Percentiles rank a stretch among this genome's conserved stretches.
phyloP scores from a whole-genome alignment of 1,140 invertebrate species.

The Drepana arcuata region DNA sequence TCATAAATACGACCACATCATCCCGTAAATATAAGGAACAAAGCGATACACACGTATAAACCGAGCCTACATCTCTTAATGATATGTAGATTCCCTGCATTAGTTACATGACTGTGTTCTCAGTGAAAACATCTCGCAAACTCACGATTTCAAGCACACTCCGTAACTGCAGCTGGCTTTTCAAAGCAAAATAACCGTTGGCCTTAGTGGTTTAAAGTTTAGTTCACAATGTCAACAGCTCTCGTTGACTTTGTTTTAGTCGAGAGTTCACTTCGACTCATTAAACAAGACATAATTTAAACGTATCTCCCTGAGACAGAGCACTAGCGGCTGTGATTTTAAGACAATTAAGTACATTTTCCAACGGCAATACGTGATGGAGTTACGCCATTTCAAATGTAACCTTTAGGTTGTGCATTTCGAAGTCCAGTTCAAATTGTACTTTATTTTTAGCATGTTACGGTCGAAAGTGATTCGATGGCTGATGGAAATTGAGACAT shows the following conservation, averaged over 20 bases:
- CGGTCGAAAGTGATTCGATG: conserved; percentile 24
- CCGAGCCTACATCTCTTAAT: conserved; percentile 68
- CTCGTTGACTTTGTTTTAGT: conserved; percentile 20
- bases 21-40: conserved; percentile 66
- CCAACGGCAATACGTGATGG: conserved; percentile 6
- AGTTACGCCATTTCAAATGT: conserved; percentile 30
- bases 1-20: conserved; percentile 60
- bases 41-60: conserved; percentile 67
- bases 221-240: conserved; percentile 4
- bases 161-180: conserved; percentile 8
- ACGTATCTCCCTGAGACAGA: conserved; percentile 14
- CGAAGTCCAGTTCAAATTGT: conserved; percentile 21
- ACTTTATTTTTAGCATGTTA: conserved; percentile 12
- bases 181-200: conserved; percentile 18
- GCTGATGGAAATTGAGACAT: conserved; percentile 60
- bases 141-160: conserved; percentile 8
- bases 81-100: conserved; percentile 70
- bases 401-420: conserved; percentile 30
- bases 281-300: conserved; percentile 72
- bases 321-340: too few relatives aligned
- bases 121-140: conserved; percentile 64
- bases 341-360: conserved; percentile 13
- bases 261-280: conserved; percentile 45
- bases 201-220: conserved; percentile 5
- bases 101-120: conserved; percentile 70